Percentiles rank a stretch among this genome's conserved stretches.
phyloP scores from a whole-genome alignment of 2,888 invertebrate species.

The Erpobdella octoculata region DNA sequence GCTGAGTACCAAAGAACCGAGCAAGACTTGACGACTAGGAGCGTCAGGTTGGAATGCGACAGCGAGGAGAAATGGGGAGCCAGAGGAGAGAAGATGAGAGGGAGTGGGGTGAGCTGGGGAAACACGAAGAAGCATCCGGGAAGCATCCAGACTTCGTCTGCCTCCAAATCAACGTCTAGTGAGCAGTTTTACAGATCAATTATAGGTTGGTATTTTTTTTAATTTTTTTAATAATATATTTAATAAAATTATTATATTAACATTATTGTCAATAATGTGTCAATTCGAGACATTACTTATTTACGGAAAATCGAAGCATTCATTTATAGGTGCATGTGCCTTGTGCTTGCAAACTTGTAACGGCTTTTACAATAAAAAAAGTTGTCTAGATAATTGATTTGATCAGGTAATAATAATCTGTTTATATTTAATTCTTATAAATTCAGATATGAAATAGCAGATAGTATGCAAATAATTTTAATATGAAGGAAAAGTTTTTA shows the following conservation, averaged over 20 bases:
- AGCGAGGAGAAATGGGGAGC: not conserved
- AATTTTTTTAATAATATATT: not conserved
- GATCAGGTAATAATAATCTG: no score
- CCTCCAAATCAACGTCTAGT: not conserved
- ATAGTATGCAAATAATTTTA: no score
- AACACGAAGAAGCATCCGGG: not conserved
- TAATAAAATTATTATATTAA: not conserved
- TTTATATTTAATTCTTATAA: no score
- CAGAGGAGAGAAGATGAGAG: not conserved
- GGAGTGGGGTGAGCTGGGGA: not conserved
- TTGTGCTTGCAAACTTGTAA: no score
- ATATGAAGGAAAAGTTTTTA: no score
- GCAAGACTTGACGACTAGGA: not conserved
- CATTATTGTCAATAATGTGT: not conserved
- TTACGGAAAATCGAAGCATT: no score
- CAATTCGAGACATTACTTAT: not conserved
- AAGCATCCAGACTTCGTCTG: not conserved
- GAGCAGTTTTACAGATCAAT: conserved; percentile 7
- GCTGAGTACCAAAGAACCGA: not conserved
- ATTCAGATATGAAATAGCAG: no score
- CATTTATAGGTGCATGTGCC: no score
- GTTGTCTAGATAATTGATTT: no score
- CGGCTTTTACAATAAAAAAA: no score
- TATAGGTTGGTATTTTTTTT: not conserved
- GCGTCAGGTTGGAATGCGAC: not conserved